Evolutionary conservation across 2,888 invertebrate genomes (phyloP).

Genomic region (Macrosiphum euphorbiae): DNA sequence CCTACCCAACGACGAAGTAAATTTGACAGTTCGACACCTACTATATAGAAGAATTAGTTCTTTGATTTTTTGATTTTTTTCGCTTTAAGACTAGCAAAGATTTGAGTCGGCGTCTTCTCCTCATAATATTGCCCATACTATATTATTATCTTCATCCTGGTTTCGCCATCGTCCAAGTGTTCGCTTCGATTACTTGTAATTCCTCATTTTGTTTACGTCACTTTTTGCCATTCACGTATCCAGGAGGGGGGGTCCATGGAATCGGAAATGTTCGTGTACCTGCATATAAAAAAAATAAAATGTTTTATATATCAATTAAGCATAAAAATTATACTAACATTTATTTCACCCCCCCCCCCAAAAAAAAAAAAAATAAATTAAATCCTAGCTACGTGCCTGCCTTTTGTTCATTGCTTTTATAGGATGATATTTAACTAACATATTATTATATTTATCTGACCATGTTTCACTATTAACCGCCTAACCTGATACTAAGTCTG

Average conservation of each 20-base stretch:
- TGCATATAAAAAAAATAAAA: too few relatives aligned
- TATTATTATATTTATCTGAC: not conserved
- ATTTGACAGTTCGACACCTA: not conserved
- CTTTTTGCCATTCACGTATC: too few relatives aligned
- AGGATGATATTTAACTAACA: not conserved
- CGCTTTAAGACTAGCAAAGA: not conserved
- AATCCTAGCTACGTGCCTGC: too few relatives aligned
- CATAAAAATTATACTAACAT: too few relatives aligned
- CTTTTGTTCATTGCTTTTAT: not conserved
- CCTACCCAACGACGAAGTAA: not conserved
- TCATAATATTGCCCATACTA: not conserved
- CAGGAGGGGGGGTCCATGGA: too few relatives aligned
- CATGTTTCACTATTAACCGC: not conserved
- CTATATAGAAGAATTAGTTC: not conserved
- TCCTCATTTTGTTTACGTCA: not conserved
- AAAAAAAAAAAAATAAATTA: too few relatives aligned
- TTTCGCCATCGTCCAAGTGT: not conserved
- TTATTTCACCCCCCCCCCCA: too few relatives aligned
- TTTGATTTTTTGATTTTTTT: not conserved
- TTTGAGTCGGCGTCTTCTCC: not conserved
- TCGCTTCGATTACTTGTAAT: not conserved
- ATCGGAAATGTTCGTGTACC: too few relatives aligned
- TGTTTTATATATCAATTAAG: too few relatives aligned
- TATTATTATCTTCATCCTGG: not conserved
- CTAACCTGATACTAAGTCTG: not conserved